Evolutionary conservation across 2,888 invertebrate species (phyloP).

Genomic region (Acrobasis repandana): DNA sequence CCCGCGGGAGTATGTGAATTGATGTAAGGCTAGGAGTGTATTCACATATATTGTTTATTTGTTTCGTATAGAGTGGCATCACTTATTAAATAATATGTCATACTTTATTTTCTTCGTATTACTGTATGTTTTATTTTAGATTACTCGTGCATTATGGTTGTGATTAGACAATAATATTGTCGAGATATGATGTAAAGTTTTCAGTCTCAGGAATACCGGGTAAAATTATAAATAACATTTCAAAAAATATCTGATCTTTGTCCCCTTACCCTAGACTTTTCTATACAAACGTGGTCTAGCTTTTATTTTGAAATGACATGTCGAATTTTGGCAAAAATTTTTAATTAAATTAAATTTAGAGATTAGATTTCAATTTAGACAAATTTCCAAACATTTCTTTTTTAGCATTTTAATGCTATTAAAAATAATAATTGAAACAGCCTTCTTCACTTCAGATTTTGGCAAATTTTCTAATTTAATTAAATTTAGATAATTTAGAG

Average conservation of each 20-base stretch:
- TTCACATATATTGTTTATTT: slow-evolving; percentile 10
- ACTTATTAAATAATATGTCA: slow-evolving; percentile 18
- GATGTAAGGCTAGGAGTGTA: slow-evolving; percentile 1
- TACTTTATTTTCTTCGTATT: slow-evolving; percentile 16
- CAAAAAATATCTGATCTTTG: background rate
- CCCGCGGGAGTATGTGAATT: background rate
- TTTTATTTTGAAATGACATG: too few relatives aligned
- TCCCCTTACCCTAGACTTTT: too few relatives aligned
- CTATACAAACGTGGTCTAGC: too few relatives aligned
- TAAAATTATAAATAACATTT: background rate
- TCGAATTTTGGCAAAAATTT: too few relatives aligned
- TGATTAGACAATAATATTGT: slow-evolving; percentile 6
- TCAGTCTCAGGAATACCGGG: background rate
- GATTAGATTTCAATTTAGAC: too few relatives aligned
- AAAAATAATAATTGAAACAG: too few relatives aligned
- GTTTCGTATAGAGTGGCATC: slow-evolving; percentile 14
- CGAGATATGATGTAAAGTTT: background rate
- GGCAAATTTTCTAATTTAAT: too few relatives aligned
- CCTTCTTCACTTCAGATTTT: too few relatives aligned
- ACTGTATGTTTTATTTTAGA: slow-evolving; percentile 14
- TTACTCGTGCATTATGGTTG: slow-evolving; percentile 12
- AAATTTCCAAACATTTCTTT: too few relatives aligned
- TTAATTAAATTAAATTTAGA: too few relatives aligned
- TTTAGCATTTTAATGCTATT: too few relatives aligned
- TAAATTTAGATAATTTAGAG: too few relatives aligned